Evolutionary conservation across 2,888 invertebrate genomes (phyloP).

Genomic region (Acleris holmiana): DNA sequence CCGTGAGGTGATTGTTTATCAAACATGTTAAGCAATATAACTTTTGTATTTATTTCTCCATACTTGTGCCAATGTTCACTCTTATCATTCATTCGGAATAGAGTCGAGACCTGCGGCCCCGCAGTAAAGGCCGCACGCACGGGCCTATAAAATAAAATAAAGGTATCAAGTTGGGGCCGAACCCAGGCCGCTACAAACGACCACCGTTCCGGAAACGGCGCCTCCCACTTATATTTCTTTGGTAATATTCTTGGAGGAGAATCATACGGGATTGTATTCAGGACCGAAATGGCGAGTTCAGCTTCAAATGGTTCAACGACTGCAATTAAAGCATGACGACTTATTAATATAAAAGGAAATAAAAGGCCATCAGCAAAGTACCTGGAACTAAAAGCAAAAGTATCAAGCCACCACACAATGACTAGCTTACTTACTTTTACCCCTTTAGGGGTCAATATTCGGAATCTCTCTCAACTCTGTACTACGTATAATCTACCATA

Average conservation of each 20-base stretch:
- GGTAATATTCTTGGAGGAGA: conserved; percentile 29
- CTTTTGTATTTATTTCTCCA: background rate
- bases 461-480: no score
- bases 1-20: no score
- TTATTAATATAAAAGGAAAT: background rate
- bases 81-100: conserved; percentile 5
- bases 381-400: no score
- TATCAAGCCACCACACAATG: no score
- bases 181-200: conserved; percentile 15
- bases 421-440: no score
- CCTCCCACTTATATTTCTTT: conserved; percentile 31
- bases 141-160: conserved; percentile 27
- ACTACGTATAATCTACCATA: no score
- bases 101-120: conserved; percentile 9
- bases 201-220: conserved; percentile 28
- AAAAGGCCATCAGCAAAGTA: no score
- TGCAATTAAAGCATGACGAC: background rate
- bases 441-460: no score
- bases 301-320: background rate
- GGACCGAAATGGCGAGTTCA: background rate
- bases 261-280: background rate
- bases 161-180: conserved; percentile 17
- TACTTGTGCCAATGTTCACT: background rate
- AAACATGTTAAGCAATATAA: no score
- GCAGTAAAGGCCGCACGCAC: conserved; percentile 25